Conservation (phyloP, 2,797 vertebrate species). For the Nasua narica region DNA sequence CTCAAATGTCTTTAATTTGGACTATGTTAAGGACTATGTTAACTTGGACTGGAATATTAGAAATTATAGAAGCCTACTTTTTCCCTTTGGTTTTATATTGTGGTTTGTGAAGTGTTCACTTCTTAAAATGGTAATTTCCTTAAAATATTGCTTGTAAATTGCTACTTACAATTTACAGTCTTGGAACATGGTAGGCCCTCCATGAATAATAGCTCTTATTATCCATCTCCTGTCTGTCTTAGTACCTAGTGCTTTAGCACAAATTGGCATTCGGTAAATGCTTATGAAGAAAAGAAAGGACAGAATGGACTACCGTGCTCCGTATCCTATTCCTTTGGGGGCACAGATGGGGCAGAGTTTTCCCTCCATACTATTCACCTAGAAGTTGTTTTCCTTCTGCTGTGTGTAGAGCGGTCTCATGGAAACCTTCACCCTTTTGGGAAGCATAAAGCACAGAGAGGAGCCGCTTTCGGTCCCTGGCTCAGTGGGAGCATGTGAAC, state of each 20-base stretch:
- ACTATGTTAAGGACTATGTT: background rate
- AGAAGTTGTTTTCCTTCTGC: background rate
- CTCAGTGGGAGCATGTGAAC: background rate
- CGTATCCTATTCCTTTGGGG: background rate
- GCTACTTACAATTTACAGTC: constrained; percentile 35
- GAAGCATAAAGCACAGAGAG: background rate
- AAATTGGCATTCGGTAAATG: background rate
- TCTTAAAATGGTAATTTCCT: constrained; percentile 49
- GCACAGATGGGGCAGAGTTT: background rate
- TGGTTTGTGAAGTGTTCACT: constrained; percentile 5
- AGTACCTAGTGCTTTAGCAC: background rate
- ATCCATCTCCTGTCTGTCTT: background rate
- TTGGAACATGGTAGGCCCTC: constrained; percentile 46
- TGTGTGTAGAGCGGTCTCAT: background rate
- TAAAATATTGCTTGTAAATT: constrained; percentile 53
- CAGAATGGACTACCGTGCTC: background rate
- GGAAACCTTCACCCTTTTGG: background rate
- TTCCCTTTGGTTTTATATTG: constrained; percentile 37
- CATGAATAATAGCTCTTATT: constrained; percentile 33
- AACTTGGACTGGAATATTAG: background rate
- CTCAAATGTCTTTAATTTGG: constrained; percentile 13
- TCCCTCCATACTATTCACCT: background rate
- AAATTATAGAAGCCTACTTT: constrained; percentile 10
- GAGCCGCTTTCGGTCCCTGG: background rate
- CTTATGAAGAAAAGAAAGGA: constrained; percentile 11